These are phyloP conservation scores for Sinhomidia bicolor DNA, from an alignment of 2,888 invertebrate genomes.

Conservation along the genomic window DNA sequence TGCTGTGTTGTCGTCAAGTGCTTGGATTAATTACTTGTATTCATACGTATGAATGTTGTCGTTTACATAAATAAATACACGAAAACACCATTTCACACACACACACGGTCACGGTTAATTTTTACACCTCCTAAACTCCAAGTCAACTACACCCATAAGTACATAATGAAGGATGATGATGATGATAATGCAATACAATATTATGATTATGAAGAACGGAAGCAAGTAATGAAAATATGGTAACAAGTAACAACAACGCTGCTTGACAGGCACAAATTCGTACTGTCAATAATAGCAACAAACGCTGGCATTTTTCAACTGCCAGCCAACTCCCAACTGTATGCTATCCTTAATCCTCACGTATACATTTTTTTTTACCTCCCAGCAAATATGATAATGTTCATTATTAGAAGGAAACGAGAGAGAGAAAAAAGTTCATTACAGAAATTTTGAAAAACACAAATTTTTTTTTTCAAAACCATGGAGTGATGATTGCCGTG, in stretches of 20 bases:
- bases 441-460: background rate
- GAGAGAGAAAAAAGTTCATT: slow-evolving; percentile 6
- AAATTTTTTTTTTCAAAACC: background rate
- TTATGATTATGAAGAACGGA: slow-evolving; percentile 62
- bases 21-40: slow-evolving; percentile 51
- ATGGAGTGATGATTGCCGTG: background rate
- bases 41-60: slow-evolving; percentile 10
- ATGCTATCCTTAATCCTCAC: too few relatives aligned
- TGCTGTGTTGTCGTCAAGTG: background rate
- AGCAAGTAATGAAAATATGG: slow-evolving; percentile 60
- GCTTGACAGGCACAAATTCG: slow-evolving; percentile 13
- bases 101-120: background rate
- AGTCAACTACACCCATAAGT: slow-evolving; percentile 13
- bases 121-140: slow-evolving; percentile 44
- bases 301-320: slow-evolving; percentile 7
- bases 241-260: background rate
- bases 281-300: background rate
- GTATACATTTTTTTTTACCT: too few relatives aligned
- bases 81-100: background rate
- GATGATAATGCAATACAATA: background rate
- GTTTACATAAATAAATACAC: slow-evolving; percentile 3
- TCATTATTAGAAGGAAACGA: slow-evolving; percentile 34
- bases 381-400: too few relatives aligned
- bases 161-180: background rate
- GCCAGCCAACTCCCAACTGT: background rate